Base-by-base conservation (phyloP, 2,113 vertebrate genomes). In the Otis tarda region DNA sequence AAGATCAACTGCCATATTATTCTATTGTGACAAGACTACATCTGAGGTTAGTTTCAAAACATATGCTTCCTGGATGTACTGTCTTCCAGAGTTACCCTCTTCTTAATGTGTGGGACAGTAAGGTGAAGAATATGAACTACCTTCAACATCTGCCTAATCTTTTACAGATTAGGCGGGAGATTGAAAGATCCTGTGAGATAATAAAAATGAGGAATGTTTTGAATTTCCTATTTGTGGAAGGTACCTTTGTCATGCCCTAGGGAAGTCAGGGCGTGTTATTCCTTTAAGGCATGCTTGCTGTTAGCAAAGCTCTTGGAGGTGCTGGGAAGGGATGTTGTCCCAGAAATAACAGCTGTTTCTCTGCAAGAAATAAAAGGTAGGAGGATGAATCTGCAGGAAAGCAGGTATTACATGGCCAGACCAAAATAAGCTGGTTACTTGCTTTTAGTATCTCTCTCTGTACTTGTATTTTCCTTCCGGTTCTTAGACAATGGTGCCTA, bases 1-100 rank as follows among this genome's bases (percentile, higher is more conserved):
- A 7, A 97, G 99, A 31, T 99, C 99, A 22, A 99, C 99, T 1
- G 97, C 98, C 84, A 98, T 99, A 93, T 96, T 98, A 33, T 99
- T 99, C 97, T 98, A 98, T 74, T 99, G 99, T 73, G 98, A 99
- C 97, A 98, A 98, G 30, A 97, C 97, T 94, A 96, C 91, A 27
- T 95, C 97, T 71, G 97, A 98, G 87, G 99, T 99, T 91, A 97
- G 99, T 96, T 83, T 83, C 50, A 80, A 69, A 90, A 50, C 13
- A 8, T 18, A 19, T 10, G 8, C 27, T 76, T 92, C 20, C 41
- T 80, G 23, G 77, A 33, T 0, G 0, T 64, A 47, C 31, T 39
- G 25, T 65, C 20, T 89, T 92, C 12, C 50, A 59, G 55, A 77
- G 28, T 31, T 88, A 12, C 24, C 15, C 7, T 35, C 28, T 13